Percentiles rank a stretch among this genome's conserved stretches.
These are phyloP conservation scores for Trichomalopsis sarcophagae DNA, from an alignment of 1,140 invertebrate species.

Conservation along the genomic window DNA sequence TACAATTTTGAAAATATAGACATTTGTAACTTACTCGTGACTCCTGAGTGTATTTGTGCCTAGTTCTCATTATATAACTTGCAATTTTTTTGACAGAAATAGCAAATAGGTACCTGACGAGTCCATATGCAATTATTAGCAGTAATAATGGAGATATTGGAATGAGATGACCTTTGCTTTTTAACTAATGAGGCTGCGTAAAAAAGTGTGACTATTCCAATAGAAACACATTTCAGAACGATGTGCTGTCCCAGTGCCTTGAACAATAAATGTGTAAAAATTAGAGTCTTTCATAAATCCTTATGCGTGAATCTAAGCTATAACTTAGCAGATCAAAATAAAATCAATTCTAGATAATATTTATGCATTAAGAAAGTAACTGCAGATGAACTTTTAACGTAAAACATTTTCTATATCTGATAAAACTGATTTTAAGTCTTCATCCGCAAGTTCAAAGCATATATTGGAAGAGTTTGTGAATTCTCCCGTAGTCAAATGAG, in stretches of 20 bases:
- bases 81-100: constrained; percentile 79
- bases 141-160: constrained; percentile 91
- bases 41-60: constrained; percentile 74
- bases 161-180: constrained; percentile 87
- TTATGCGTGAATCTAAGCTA: constrained; percentile 65
- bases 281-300: constrained; percentile 61
- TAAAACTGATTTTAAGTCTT: constrained; percentile 50
- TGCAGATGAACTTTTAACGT: constrained; percentile 55
- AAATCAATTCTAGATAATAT: constrained; percentile 69
- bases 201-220: constrained; percentile 93
- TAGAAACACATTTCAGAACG: constrained; percentile 87
- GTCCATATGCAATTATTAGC: constrained; percentile 86
- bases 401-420: constrained; percentile 57
- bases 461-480: constrained; percentile 67
- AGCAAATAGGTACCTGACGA: constrained; percentile 84
- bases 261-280: constrained; percentile 78
- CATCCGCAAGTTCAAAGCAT: constrained; percentile 48
- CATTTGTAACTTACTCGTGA: constrained; percentile 66
- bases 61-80: constrained; percentile 76
- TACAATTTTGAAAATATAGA: background rate
- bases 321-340: constrained; percentile 67
- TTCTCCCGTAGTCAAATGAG: constrained; percentile 64
- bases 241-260: constrained; percentile 89
- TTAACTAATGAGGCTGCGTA: constrained; percentile 92
- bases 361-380: constrained; percentile 67